Evolutionary conservation across 2,797 vertebrate species (phyloP), one percentile per base, ranked within the genome.

Genomic region (Benthosema pterotum): DNA sequence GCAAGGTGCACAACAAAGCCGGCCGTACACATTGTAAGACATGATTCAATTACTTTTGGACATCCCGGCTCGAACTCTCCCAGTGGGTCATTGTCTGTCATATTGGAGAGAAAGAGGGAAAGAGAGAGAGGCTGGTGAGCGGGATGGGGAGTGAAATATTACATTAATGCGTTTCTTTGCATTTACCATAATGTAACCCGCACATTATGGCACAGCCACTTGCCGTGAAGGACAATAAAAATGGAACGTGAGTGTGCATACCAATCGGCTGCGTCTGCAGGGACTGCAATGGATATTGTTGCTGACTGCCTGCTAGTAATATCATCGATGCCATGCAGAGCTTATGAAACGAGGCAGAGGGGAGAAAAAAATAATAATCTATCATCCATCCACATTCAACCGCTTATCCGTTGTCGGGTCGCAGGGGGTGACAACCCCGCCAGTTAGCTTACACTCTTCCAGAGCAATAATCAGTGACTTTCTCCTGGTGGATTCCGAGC

Each of bases 11-110:
- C 6, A 55, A 69, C 58, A 69, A 72, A 71, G 56, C 56, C 54
- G 16, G 53, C 48, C 48, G 72, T 53, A 75, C 65, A 80, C 60
- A 75, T 52, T 60, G 63, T 68, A 69, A 65, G 66, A 74, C 71
- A 55, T 79, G 74, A 84, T 77, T 82, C 67, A 85, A 77, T 85
- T 76, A 80, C 73, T 69, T 5, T n/a, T 48, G 62, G 71, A 78
- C 69, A 71, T 52, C 63, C 42, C 5, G 64, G 60, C 73, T 50
- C 1, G 70, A 22, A n/a, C 67, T 72, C 74, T 75, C 69, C 77
- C 78, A 6, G 58, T 22, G 49, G 75, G 77, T 80, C 67, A 60
- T 3, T 11, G 11, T 70, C 63, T 57, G 67, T 65, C 68, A 52
- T 60, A 18, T 38, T 38, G 32, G 32, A 1, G 32, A 38, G 32